A percentile compares a stretch with the other conserved stretches of the same genome.
Conservation (phyloP, 1,140 invertebrate species). For the Tribolium castaneum region DNA sequence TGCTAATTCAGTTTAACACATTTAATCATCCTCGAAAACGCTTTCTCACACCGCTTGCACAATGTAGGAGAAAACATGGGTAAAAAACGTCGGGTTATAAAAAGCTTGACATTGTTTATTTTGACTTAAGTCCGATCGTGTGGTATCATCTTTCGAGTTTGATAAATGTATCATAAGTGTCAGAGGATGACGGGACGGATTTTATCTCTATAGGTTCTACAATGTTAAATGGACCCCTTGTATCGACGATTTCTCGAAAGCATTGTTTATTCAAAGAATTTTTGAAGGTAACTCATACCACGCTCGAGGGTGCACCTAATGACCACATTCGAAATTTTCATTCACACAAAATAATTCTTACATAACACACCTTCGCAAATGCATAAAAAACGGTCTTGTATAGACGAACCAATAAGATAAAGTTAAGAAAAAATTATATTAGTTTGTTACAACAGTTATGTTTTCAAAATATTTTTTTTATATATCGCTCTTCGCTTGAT, state of each 20-base stretch:
- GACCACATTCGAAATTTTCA: too few relatives aligned
- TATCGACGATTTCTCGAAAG: slow-evolving; percentile 32
- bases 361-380: neutral
- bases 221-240: slow-evolving; percentile 34
- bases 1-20: slow-evolving; percentile 29
- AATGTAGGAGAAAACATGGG: slow-evolving; percentile 12
- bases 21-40: slow-evolving; percentile 26
- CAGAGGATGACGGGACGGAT: slow-evolving; percentile 38
- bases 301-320: neutral
- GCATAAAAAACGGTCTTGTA: too few relatives aligned
- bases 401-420: too few relatives aligned
- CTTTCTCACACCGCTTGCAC: slow-evolving; percentile 31
- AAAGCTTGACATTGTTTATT: slow-evolving; percentile 38
- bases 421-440: too few relatives aligned
- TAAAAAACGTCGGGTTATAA: slow-evolving; percentile 11
- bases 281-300: slow-evolving; percentile 24
- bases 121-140: slow-evolving; percentile 32
- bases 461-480: too few relatives aligned
- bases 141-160: slow-evolving; percentile 37
- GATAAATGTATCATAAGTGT: slow-evolving; percentile 44
- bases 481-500: too few relatives aligned
- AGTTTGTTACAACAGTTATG: too few relatives aligned
- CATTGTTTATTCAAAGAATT: slow-evolving; percentile 43
- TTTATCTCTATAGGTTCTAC: slow-evolving; percentile 7
- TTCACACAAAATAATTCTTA: too few relatives aligned